Base-by-base conservation (phyloP, 1,140 invertebrate genomes). In the Triops longicaudatus region DNA sequence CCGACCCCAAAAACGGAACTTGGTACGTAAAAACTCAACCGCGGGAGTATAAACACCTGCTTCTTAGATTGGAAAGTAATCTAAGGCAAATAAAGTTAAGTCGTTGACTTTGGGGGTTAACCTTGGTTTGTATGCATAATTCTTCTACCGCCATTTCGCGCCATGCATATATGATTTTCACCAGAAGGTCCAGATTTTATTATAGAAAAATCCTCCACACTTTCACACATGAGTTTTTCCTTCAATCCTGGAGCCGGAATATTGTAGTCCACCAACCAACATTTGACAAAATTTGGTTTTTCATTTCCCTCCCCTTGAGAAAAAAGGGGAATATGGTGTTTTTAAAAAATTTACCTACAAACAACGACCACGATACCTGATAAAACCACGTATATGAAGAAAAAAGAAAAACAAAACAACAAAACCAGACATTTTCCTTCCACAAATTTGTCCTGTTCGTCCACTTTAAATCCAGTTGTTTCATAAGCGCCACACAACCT, bases 41-140 rank as follows among this genome's bases (percentile, higher is more conserved):
- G n/a, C n/a, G n/a, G n/a, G n/a, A n/a, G n/a, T n/a, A n/a, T n/a
- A n/a, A n/a, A n/a, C n/a, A n/a, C n/a, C n/a, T n/a, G n/a, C n/a
- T n/a, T n/a, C n/a, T n/a, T n/a, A n/a, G n/a, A 37, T 37, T 7
- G 2, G 31, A 37, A 37, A 37, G 31, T 4, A 37, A 37, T 37
- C 31, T 4, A 37, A 37, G 2, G 7, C 31, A 37, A 37, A 7
- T 37, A 37, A n/a, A 37, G 2, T 37, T 37, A 37, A 37, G 31
- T 37, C 31, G 31, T 37, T 37, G 31, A 37, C 31, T 37, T 37
- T 37, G 50, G 50, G 50, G 50, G 50, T 63, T 63, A 63, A 63
- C 50, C 50, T 63, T 63, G 50, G 50, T 63, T 63, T 63, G 50
- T 63, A 63, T 63, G 50, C 50, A 22, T 63, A 63, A 63, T 63